Evolutionary conservation across 1,140 invertebrate genomes (phyloP).

Genomic region (Drosophila funebris): DNA sequence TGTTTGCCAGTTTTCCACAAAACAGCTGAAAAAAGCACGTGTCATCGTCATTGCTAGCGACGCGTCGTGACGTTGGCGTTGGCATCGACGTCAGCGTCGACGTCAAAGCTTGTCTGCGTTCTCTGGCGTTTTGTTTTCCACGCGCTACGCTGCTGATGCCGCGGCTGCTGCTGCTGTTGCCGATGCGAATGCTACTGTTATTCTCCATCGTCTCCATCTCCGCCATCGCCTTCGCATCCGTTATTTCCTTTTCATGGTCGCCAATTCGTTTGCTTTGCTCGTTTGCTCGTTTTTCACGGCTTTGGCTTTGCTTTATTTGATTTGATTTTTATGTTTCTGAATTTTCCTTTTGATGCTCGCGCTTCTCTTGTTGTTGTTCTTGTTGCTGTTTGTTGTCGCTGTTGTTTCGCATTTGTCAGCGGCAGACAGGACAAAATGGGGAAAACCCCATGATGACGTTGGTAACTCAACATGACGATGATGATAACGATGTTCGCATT

Average conservation of each 20-base stretch:
- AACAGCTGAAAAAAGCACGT: slow-evolving; percentile 84
- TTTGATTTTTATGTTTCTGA: slow-evolving; percentile 75
- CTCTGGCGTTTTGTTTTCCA: slow-evolving; percentile 47
- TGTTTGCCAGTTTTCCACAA: slow-evolving; percentile 70
- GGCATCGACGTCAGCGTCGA: slow-evolving; percentile 19
- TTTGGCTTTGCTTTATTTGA: slow-evolving; percentile 60
- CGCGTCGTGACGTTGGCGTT: slow-evolving; percentile 14
- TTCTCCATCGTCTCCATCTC: not conserved
- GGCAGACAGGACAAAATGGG: slow-evolving; percentile 70
- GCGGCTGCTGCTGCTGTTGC: slow-evolving; percentile 7
- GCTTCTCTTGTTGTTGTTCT: slow-evolving; percentile 39
- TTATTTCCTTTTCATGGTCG: slow-evolving; percentile 71
- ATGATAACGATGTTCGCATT: slow-evolving; percentile 25
- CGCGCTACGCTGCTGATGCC: slow-evolving; percentile 11
- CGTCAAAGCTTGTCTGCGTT: slow-evolving; percentile 66
- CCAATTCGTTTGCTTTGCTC: slow-evolving; percentile 36
- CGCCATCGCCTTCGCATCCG: not conserved
- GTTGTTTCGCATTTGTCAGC: slow-evolving; percentile 28
- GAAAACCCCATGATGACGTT: slow-evolving; percentile 57
- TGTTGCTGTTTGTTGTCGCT: slow-evolving; percentile 24
- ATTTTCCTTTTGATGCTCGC: slow-evolving; percentile 59
- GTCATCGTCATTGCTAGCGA: slow-evolving; percentile 64
- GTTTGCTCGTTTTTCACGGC: slow-evolving; percentile 46
- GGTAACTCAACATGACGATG: not conserved
- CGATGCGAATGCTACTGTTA: no score